phyloP scores from a whole-genome alignment of 2,888 invertebrate species.

The Trichogramma dendrolimi region DNA sequence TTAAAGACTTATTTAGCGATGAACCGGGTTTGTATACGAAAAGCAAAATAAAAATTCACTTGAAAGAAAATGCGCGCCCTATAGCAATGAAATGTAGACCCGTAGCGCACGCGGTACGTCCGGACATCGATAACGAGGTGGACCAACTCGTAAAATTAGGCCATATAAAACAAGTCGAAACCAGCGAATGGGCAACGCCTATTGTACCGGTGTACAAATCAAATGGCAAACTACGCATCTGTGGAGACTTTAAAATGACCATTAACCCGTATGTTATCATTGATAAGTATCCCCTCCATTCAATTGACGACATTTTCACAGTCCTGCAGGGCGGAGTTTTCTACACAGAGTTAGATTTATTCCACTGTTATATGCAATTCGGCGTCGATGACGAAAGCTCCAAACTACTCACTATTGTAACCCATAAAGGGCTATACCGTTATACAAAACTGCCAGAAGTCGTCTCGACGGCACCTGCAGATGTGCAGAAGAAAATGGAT shows the following conservation, averaged over 20 bases:
- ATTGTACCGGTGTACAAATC: slow-evolving; percentile 14
- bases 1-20: slow-evolving; percentile 13
- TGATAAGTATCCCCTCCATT: slow-evolving; percentile 20
- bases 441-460: slow-evolving; percentile 15
- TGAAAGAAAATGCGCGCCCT: slow-evolving; percentile 22
- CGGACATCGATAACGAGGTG: slow-evolving; percentile 17
- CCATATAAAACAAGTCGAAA: slow-evolving; percentile 13
- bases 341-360: slow-evolving; percentile 20
- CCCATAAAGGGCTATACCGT: slow-evolving; percentile 12
- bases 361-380: slow-evolving; percentile 28
- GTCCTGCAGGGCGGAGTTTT: slow-evolving; percentile 18
- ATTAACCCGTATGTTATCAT: slow-evolving; percentile 17
- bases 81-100: slow-evolving; percentile 19
- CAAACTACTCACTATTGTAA: slow-evolving; percentile 18
- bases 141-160: slow-evolving; percentile 18
- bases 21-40: slow-evolving; percentile 23
- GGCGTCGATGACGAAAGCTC: slow-evolving; percentile 19
- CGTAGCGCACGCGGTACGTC: slow-evolving; percentile 22
- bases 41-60: slow-evolving; percentile 20
- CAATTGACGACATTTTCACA: slow-evolving; percentile 24
- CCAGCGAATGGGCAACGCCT: slow-evolving; percentile 14
- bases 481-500: slow-evolving; percentile 39
- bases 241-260: slow-evolving; percentile 20
- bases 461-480: slow-evolving; percentile 23
- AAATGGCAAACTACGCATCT: slow-evolving; percentile 16